Evolutionary conservation across 2,797 vertebrate genomes (phyloP).

Genomic region (Coracias cyanogaster): DNA sequence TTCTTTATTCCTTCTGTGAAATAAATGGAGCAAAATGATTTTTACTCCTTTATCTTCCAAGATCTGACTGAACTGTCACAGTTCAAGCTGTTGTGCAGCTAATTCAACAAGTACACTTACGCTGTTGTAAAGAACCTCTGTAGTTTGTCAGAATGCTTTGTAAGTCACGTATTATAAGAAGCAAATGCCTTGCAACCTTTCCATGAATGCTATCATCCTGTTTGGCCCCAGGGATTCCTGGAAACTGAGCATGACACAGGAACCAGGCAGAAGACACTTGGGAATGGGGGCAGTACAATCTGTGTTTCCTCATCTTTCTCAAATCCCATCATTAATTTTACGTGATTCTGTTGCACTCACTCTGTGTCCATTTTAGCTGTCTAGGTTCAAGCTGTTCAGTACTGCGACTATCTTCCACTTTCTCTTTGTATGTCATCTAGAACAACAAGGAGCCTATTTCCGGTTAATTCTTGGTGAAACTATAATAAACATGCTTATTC

Average conservation of each 20-base stretch:
- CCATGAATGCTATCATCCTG: neutral
- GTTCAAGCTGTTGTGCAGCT: neutral
- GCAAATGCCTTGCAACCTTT: neutral
- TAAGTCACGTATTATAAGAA: neutral
- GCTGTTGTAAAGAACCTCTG: rapidly evolving
- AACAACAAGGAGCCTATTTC: neutral
- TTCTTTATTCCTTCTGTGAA: neutral
- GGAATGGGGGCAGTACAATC: neutral
- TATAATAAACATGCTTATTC: neutral
- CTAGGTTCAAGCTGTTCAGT: neutral
- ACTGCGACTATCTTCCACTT: neutral
- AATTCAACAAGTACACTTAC: neutral
- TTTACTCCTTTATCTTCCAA: neutral
- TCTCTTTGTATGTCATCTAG: neutral
- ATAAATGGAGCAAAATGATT: neutral
- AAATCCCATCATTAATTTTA: neutral
- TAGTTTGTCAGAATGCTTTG: neutral
- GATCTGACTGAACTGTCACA: neutral
- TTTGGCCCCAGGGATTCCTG: neutral
- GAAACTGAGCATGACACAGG: neutral
- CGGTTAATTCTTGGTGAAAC: neutral
- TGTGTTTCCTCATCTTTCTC: neutral
- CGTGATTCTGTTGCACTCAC: neutral
- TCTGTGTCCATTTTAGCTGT: neutral
- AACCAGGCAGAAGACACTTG: neutral